Evolutionary conservation across 2,113 vertebrate species (phyloP).

Genomic region (Typhlomys cinereus): DNA sequence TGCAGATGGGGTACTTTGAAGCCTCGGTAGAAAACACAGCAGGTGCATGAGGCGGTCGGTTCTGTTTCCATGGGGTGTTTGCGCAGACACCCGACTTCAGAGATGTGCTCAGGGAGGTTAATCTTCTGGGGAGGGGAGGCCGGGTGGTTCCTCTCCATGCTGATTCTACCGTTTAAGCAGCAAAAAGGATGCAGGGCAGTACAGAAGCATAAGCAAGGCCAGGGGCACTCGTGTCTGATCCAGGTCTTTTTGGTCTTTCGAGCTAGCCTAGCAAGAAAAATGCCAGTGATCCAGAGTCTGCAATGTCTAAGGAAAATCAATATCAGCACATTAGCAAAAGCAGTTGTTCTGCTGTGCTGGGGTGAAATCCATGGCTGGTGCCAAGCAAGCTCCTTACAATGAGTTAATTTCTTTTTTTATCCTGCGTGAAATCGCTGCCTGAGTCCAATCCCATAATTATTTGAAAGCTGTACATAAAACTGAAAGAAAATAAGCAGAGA

Average conservation of each 20-base stretch:
- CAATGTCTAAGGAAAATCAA: slow-evolving; percentile 1
- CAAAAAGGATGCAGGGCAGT: neutral
- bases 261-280: slow-evolving; percentile 1
- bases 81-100: neutral
- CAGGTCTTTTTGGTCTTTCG: slow-evolving; percentile 23
- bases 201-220: neutral
- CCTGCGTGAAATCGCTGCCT: neutral
- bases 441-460: neutral
- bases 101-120: neutral
- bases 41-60: neutral
- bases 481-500: neutral
- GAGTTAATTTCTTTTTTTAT: slow-evolving; percentile 1
- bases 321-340: neutral
- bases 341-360: neutral
- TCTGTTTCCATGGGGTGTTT: neutral
- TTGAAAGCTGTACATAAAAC: neutral
- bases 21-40: neutral
- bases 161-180: neutral
- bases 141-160: neutral
- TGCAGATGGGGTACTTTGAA: too few species aligned
- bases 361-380: neutral
- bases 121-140: neutral
- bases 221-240: neutral
- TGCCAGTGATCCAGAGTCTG: neutral
- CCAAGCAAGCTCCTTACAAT: neutral